phyloP scores from a whole-genome alignment of 2,888 invertebrate genomes.

The Xanthia togata region DNA sequence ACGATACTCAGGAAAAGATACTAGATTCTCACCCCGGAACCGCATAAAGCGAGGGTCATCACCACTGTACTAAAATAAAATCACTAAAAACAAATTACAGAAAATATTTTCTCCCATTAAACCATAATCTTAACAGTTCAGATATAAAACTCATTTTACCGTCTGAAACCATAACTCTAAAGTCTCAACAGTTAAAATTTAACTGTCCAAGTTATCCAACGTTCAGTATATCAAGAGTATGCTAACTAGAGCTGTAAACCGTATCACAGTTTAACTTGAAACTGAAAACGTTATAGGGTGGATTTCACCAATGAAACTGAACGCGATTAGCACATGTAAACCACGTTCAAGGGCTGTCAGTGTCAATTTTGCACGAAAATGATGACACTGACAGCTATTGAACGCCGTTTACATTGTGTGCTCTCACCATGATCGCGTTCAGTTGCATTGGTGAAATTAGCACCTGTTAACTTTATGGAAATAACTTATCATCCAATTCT shows the following conservation, averaged over 20 bases:
- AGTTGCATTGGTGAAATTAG: no score
- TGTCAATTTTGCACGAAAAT: no score
- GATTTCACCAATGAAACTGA: no score
- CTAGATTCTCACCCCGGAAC: not conserved
- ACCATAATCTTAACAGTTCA: conserved; percentile 64
- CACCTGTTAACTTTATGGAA: no score
- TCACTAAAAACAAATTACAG: conserved; percentile 60
- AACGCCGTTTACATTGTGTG: no score
- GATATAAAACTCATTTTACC: conserved; percentile 66
- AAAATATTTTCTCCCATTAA: conserved; percentile 62
- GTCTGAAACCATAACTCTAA: conserved; percentile 63
- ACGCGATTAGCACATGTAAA: no score
- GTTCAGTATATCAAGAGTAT: conserved; percentile 62
- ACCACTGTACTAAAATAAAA: conserved; percentile 31
- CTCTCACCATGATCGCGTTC: no score
- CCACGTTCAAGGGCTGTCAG: no score
- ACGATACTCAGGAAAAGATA: conserved; percentile 1
- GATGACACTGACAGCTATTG: no score
- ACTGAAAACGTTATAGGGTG: conserved; percentile 55
- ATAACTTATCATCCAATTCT: no score
- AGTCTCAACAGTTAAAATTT: conserved; percentile 69
- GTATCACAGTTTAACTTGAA: conserved; percentile 59
- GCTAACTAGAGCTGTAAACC: conserved; percentile 62
- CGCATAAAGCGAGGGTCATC: conserved; percentile 21
- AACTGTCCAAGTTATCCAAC: conserved; percentile 71